A percentile compares a stretch with the other conserved stretches of the same genome.
Evolutionary conservation across 2,113 vertebrate species (phyloP).

Genomic region (Dasyurus viverrinus): DNA sequence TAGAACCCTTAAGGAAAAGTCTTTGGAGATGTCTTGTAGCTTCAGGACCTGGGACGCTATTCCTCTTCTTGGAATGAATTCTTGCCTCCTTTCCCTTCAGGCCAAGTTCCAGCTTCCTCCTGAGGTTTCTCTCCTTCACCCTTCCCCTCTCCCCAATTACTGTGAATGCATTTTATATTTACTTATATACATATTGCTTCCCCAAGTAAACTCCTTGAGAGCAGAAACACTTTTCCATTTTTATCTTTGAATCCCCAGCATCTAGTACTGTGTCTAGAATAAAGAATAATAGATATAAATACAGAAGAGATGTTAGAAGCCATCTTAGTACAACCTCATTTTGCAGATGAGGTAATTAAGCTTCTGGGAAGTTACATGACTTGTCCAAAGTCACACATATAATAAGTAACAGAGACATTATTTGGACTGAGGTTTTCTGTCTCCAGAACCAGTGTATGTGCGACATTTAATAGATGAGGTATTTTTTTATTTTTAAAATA

Average conservation of each 20-base stretch:
- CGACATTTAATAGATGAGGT: background rate
- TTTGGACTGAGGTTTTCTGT: background rate
- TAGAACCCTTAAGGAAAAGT: background rate
- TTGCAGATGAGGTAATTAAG: background rate
- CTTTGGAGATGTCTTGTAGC: background rate
- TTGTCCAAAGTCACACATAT: background rate
- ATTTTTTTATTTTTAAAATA: background rate
- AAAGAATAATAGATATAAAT: background rate
- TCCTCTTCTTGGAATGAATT: background rate
- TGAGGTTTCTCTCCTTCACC: background rate
- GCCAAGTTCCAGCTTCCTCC: background rate
- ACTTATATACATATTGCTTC: background rate
- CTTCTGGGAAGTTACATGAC: background rate
- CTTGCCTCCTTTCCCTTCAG: background rate
- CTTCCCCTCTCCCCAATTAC: background rate
- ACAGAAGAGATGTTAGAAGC: background rate
- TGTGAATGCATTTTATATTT: background rate
- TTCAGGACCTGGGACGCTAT: background rate
- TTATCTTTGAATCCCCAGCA: background rate
- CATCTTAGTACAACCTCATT: background rate
- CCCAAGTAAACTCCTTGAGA: background rate
- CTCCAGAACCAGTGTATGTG: background rate
- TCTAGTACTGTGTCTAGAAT: background rate
- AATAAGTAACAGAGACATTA: background rate
- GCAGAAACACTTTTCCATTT: background rate